These are phyloP conservation scores for Python bivittatus DNA, from an alignment of 2,113 vertebrate genomes.

Conservation along the genomic window DNA sequence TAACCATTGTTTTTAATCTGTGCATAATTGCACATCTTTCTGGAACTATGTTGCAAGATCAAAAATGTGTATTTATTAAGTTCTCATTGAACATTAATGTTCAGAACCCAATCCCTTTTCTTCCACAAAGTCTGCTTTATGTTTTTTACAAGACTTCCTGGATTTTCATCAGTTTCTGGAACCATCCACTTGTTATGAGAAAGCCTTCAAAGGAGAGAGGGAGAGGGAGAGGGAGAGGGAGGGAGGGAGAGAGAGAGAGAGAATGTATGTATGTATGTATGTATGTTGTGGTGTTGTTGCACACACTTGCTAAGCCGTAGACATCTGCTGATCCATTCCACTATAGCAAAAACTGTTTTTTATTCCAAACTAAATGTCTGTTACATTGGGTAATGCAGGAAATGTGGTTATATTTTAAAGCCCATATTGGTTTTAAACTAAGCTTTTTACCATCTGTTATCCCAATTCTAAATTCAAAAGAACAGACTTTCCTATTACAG, in stretches of 20 bases:
- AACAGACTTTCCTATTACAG: constrained; percentile 34
- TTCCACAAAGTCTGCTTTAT: neutral
- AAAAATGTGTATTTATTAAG: neutral
- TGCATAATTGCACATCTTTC: neutral
- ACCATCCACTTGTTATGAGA: neutral
- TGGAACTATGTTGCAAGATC: neutral
- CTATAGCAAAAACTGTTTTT: constrained; percentile 46
- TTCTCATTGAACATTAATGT: neutral
- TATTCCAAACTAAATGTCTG: constrained; percentile 54
- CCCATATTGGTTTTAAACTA: constrained; percentile 54
- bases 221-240: neutral
- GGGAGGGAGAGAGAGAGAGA: too few species aligned
- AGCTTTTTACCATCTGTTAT: constrained; percentile 54
- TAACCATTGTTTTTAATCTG: neutral
- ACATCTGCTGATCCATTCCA: constrained; percentile 42
- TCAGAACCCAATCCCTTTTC: neutral
- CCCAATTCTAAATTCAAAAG: constrained; percentile 49
- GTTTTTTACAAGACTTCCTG: neutral
- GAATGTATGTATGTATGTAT: too few species aligned
- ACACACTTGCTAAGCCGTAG: constrained; percentile 14
- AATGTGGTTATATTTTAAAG: constrained; percentile 65
- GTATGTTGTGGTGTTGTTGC: constrained; percentile 12
- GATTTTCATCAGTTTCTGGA: neutral
- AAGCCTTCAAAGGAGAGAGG: neutral
- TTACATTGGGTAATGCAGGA: constrained; percentile 44